Evolutionary conservation across 2,113 vertebrate species (phyloP).

Genomic region (Phaetusa simplex): DNA sequence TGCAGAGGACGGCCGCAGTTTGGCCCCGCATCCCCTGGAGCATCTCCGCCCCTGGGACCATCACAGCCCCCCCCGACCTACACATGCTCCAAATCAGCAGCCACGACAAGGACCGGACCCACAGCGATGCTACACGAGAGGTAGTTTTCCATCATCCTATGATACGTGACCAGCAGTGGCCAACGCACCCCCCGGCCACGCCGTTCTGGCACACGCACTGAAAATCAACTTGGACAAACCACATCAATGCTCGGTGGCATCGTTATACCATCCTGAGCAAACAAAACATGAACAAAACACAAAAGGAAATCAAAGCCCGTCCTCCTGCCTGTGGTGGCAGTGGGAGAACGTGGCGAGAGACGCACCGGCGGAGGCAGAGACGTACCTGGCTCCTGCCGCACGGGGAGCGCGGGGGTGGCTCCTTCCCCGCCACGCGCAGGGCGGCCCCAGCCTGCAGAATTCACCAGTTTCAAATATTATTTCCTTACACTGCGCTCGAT

Average conservation of each 20-base stretch:
- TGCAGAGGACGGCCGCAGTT: neutral
- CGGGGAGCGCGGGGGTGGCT: neutral
- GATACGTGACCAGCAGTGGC: rapidly evolving
- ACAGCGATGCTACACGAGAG: too few relatives aligned
- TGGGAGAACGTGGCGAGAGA: neutral
- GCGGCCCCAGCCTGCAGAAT: neutral
- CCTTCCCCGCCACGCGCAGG: neutral
- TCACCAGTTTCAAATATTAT: rapidly evolving
- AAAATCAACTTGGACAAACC: neutral
- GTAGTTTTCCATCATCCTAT: neutral
- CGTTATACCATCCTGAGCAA: neutral
- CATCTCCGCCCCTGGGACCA: rapidly evolving
- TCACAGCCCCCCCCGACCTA: rapidly evolving
- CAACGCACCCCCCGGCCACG: rapidly evolving
- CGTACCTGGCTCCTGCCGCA: neutral
- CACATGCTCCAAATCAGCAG: neutral
- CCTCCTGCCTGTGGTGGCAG: neutral
- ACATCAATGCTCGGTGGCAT: neutral
- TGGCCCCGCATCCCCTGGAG: neutral
- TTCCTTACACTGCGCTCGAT: neutral
- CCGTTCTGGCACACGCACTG: rapidly evolving
- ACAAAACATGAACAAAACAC: too few relatives aligned
- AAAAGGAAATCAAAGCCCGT: neutral
- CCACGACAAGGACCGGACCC: neutral
- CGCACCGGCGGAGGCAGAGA: rapidly evolving